A percentile compares a stretch with the other conserved stretches of the same genome.
Conservation (phyloP, 2,113 vertebrate genomes). For the Oreocharis arfaki region DNA sequence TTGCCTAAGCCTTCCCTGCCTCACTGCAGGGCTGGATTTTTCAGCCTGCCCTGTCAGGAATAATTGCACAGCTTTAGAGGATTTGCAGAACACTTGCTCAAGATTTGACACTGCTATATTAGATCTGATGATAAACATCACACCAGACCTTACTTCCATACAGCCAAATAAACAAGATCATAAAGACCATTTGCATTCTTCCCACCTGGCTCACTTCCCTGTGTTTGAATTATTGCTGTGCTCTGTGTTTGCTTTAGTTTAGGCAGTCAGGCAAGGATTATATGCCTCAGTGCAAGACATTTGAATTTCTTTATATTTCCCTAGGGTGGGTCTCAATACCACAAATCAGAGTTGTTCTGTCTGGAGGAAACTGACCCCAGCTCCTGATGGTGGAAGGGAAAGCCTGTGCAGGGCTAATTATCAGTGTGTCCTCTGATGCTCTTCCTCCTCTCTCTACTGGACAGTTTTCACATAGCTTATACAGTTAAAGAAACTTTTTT, state of each 20-base stretch:
- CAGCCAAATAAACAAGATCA: not conserved
- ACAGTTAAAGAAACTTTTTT: not conserved
- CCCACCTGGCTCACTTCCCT: not conserved
- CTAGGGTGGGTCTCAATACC: not conserved
- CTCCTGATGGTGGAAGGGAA: not conserved
- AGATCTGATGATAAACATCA: not conserved
- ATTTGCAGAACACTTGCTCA: not conserved
- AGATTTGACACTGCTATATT: not conserved
- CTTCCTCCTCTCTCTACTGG: not conserved
- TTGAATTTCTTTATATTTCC: not conserved
- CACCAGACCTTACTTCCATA: not conserved
- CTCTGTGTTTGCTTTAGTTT: not conserved
- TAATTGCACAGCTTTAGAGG: not conserved
- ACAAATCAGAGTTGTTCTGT: not conserved
- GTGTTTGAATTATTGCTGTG: not conserved
- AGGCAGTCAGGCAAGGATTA: not conserved
- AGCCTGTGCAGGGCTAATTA: not conserved
- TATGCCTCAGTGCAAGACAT: not conserved
- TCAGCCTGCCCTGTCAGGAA: not conserved
- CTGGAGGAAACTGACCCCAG: not conserved
- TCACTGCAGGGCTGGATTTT: not conserved
- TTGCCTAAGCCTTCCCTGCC: not conserved
- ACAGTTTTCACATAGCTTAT: not conserved
- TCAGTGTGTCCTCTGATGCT: not conserved
- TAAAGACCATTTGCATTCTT: slow-evolving; percentile 13